Conservation (phyloP, 1,140 invertebrate species). For the Monomorium pharaonis region DNA sequence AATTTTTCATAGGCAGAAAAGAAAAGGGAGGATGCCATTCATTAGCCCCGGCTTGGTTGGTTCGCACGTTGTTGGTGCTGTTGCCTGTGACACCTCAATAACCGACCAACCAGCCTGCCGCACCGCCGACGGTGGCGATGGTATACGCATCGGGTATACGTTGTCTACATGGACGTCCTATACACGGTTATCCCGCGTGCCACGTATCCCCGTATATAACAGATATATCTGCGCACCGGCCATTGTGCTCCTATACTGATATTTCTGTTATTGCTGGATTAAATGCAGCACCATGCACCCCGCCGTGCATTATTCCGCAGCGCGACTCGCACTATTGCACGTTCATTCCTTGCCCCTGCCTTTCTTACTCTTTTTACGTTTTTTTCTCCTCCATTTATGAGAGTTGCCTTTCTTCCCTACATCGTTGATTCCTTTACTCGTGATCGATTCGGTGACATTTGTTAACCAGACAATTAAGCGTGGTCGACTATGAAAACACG, state of each 20-base stretch:
- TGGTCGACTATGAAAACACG: not conserved
- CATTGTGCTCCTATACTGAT: constrained; percentile 78
- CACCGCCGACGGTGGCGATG: constrained; percentile 53
- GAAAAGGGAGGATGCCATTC: constrained; percentile 82
- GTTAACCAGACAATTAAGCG: not conserved
- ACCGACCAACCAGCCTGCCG: constrained; percentile 74
- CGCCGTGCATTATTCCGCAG: constrained; percentile 69
- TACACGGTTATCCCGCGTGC: constrained; percentile 38
- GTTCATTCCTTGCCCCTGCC: not conserved
- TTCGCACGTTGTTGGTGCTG: constrained; percentile 82
- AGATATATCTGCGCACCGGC: constrained; percentile 73
- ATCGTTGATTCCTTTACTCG: constrained; percentile 3
- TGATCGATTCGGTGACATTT: constrained; percentile 16
- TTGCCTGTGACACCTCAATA: constrained; percentile 82
- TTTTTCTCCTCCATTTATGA: not conserved
- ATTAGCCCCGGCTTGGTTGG: constrained; percentile 82
- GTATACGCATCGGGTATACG: constrained; percentile 41
- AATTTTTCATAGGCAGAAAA: constrained; percentile 82
- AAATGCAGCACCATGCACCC: constrained; percentile 74
- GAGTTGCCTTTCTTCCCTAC: not conserved
- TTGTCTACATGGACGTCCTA: constrained; percentile 43
- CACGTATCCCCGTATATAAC: constrained; percentile 67
- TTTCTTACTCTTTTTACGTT: not conserved
- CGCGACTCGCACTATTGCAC: constrained; percentile 41
- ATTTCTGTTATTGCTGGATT: constrained; percentile 83